Percentiles rank a stretch among this genome's conserved stretches.
Conservation (phyloP, 2,797 vertebrate species). For the Toxotes lorentzi region DNA sequence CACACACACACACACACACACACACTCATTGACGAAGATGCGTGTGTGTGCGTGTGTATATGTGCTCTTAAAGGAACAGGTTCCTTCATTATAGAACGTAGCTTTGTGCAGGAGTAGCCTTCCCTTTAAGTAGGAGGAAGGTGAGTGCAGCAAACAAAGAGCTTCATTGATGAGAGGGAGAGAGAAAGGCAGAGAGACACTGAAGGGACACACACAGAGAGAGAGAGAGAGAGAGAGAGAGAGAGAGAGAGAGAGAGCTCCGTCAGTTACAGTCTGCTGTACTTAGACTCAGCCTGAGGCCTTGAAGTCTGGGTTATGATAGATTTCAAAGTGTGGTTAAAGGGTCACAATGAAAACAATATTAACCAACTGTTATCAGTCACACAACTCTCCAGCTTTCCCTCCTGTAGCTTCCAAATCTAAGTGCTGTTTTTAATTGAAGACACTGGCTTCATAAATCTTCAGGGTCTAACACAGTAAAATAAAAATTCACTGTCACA, state of each 20-base stretch:
- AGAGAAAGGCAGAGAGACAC: slow-evolving; percentile 18
- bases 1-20: slow-evolving; percentile 26
- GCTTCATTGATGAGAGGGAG: slow-evolving; percentile 64
- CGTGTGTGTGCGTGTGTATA: slow-evolving; percentile 6
- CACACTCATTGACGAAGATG: too few relatives aligned
- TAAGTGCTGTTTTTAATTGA: background rate
- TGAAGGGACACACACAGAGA: background rate
- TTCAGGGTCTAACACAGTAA: background rate
- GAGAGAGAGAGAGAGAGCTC: slow-evolving; percentile 31
- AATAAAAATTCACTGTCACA: background rate
- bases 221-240: slow-evolving; percentile 20
- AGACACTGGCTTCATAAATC: background rate
- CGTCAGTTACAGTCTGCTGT: slow-evolving; percentile 53
- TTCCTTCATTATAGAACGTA: slow-evolving; percentile 53
- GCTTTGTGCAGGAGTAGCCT: slow-evolving; percentile 66
- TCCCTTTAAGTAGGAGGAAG: slow-evolving; percentile 77
- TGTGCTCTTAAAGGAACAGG: slow-evolving; percentile 74
- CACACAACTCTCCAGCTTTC: background rate
- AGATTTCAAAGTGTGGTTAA: background rate
- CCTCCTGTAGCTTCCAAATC: background rate
- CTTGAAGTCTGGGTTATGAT: background rate
- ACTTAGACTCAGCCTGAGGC: slow-evolving; percentile 36
- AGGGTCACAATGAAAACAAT: slow-evolving; percentile 17
- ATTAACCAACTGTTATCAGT: background rate
- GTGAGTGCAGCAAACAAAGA: slow-evolving; percentile 81